Evolutionary conservation across 1,140 invertebrate species (phyloP), one percentile per base, ranked within the genome.

Genomic region (Orussus abietinus): DNA sequence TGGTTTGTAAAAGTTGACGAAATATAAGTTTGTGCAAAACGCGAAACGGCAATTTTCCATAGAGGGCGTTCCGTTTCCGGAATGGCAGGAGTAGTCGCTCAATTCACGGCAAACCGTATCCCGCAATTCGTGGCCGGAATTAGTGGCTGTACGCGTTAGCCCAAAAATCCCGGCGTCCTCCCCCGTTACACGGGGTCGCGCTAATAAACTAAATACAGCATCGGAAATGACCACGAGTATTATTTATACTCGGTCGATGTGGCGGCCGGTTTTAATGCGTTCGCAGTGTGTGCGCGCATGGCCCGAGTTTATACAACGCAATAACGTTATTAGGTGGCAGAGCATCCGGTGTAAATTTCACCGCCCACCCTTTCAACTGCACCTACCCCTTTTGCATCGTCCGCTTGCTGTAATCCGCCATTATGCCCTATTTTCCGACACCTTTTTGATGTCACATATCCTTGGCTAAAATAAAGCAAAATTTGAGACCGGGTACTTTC

Each of bases 141-240:
- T n/a, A n/a, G 50, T 47, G 20, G 45, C 38, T 18, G 39, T 49
- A 56, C 22, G 42, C 48, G 38, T 6, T 36, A 39, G 30, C 41
- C 42, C 50, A 63, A 65, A 65, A 67, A 64, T 61, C 46, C 41
- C 46, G 38, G 45, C n/a, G 50, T 53, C 41, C 38, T n/a, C n/a
- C n/a, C n/a, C n/a, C n/a, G n/a, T n/a, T n/a, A n/a, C n/a, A n/a
- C n/a, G n/a, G n/a, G n/a, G n/a, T n/a, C 34, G 42, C 51, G 49
- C 63, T 64, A 66, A 68, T 66, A 66, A 68, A 68, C 62, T 66
- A 62, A 66, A 66, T 64, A 64, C 62, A 53, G 58, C 61, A 68
- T 67, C 62, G 63, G 62, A 68, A 68, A 68, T 66, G 62, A 68
- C 63, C 58, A 39, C 50, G 47, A 45, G 56, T 64, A 68, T 66